Evolutionary conservation across 92 coral and sea anemone species (phyloP), one percentile per base, ranked within the genome.

Genomic region (Muricea muricata): DNA sequence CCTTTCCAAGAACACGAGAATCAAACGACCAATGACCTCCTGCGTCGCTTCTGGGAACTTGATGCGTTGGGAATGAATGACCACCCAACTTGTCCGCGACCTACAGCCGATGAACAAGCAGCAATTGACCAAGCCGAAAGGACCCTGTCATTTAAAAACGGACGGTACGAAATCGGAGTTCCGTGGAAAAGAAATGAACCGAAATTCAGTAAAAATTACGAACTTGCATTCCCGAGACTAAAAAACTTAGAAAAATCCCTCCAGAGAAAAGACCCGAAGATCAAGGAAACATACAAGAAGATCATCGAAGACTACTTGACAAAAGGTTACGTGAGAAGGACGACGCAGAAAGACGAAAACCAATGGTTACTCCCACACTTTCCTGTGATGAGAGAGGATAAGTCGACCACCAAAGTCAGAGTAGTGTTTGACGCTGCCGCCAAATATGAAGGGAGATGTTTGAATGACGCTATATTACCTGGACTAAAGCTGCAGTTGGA

Each of bases 401-500:
- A 85, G 23, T 26, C 45, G 40, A 82, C 88, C 4, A 63, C 85
- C 2, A 87, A 87, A 45, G 76, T 82, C 23, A 52, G 87, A 6
- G 35, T 83, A 5, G 91, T 88, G 9, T 88, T 88, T 75, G 91
- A 78, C 61, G 85, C 89, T 9, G 81, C 81, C 8, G 72, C 73
- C 1, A 60, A 73, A 52, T 24, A 54, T 65, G 58, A 73, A 0
- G 87, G 87, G 35, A 88, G 61, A 72, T 75, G 87, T 65, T 42
- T 83, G 73, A 88, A 88, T 47, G 85, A 61, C n/a, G 78, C 68
- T 14, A 75, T 83, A 15, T 32, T 75, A 9, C 65, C 88, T 7
- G 88, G 87, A 0, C 84, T 87, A 3, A 87, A 87, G 75, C 73
- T 82, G n/a, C 91, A 87, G 46, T 65, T 75, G 15, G 69, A 88